phyloP scores from a whole-genome alignment of 1,140 invertebrate genomes.

The Trichonephila inaurata region DNA sequence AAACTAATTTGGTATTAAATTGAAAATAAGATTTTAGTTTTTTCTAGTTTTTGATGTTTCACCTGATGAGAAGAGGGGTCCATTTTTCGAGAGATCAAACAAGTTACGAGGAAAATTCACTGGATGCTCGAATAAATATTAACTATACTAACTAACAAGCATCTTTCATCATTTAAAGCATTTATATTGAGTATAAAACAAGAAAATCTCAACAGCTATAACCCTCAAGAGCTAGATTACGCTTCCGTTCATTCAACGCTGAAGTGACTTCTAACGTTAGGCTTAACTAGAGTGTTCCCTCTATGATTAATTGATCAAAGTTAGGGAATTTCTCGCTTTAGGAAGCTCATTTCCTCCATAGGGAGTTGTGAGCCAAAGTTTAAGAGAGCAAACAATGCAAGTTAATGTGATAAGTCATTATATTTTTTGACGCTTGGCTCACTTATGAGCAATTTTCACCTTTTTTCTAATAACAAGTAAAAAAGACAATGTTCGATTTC shows the following conservation, averaged over 20 bases:
- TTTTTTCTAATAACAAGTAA: neutral
- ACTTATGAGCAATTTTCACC: neutral
- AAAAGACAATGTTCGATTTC: too few relatives aligned
- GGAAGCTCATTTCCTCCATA: neutral
- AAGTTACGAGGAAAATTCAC: too few relatives aligned
- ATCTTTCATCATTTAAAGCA: neutral
- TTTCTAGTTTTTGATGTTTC: too few relatives aligned
- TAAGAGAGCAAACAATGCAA: neutral
- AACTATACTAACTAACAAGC: too few relatives aligned
- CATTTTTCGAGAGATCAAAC: too few relatives aligned
- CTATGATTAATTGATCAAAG: slow-evolving; percentile 23
- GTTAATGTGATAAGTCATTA: neutral
- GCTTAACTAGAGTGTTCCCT: slow-evolving; percentile 1
- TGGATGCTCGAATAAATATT: too few relatives aligned
- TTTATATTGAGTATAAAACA: neutral
- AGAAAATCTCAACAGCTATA: neutral
- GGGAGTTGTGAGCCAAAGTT: neutral
- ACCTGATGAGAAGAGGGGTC: too few relatives aligned
- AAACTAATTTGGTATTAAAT: too few relatives aligned
- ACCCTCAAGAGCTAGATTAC: neutral
- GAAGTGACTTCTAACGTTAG: neutral
- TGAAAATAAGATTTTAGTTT: too few relatives aligned
- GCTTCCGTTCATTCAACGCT: neutral
- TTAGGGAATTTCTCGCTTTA: neutral
- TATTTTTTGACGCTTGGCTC: neutral